Evolutionary conservation across 2,888 invertebrate genomes (phyloP).

Genomic region (Baccha elongata): DNA sequence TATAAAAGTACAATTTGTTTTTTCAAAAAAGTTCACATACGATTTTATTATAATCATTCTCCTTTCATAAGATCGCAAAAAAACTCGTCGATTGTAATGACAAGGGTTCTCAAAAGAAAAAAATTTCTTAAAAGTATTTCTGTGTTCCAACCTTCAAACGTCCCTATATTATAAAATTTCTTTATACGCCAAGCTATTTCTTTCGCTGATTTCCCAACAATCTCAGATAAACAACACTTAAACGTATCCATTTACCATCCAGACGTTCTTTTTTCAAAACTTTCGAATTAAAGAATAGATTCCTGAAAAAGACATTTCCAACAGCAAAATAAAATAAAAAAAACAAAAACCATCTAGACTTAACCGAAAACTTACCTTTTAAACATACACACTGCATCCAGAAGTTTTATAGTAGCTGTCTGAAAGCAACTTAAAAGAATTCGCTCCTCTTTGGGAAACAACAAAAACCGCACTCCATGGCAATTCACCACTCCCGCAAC

Average conservation of each 20-base stretch:
- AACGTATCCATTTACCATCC: neutral
- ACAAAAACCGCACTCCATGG: neutral
- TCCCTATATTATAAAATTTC: neutral
- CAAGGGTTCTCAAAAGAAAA: neutral
- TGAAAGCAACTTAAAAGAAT: conserved; percentile 21
- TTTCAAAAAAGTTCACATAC: too few relatives aligned
- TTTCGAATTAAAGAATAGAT: conserved; percentile 34
- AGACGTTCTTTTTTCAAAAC: neutral
- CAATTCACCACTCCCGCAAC: conserved; percentile 17
- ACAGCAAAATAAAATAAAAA: conserved; percentile 21
- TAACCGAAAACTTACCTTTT: conserved; percentile 19
- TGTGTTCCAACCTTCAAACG: conserved; percentile 15
- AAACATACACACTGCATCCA: conserved; percentile 38
- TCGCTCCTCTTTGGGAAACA: neutral
- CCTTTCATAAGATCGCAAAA: neutral
- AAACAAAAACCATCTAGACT: neutral
- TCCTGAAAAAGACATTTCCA: conserved; percentile 38
- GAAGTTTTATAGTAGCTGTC: conserved; percentile 35
- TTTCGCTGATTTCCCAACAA: neutral
- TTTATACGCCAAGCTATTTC: conserved; percentile 18
- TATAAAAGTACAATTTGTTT: too few relatives aligned
- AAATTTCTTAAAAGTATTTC: conserved; percentile 56
- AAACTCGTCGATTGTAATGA: too few relatives aligned
- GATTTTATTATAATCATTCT: too few relatives aligned
- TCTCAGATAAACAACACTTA: neutral